phyloP scores from a whole-genome alignment of 2,888 invertebrate genomes.

The Ferdinandea cuprea region DNA sequence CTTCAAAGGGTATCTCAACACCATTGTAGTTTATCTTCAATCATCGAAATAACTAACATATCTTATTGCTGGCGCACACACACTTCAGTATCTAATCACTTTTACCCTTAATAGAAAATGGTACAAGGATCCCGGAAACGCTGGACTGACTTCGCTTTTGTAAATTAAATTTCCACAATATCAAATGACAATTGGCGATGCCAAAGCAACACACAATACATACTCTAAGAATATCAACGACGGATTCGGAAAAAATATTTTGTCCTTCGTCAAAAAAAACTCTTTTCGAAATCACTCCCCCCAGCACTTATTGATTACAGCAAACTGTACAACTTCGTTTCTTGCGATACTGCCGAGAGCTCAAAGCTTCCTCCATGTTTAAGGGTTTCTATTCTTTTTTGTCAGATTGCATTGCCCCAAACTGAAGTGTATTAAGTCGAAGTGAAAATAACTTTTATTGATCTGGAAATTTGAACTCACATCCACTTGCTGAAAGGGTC shows the following conservation, averaged over 20 bases:
- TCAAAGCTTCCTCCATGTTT: conserved; percentile 24
- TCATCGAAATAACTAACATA: conserved; percentile 24
- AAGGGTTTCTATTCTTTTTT: conserved; percentile 4
- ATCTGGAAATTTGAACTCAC: conserved; percentile 6
- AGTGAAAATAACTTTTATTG: conserved; percentile 25
- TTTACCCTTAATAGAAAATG: conserved; percentile 6
- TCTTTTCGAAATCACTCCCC: conserved; percentile 48
- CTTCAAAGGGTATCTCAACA: conserved; percentile 38
- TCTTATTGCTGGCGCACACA: background rate
- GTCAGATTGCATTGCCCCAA: background rate
- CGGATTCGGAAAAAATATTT: no score
- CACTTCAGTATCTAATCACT: conserved; percentile 36
- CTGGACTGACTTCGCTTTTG: conserved; percentile 36
- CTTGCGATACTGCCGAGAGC: background rate
- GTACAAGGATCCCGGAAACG: background rate
- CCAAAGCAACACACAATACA: conserved; percentile 22
- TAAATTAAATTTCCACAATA: conserved; percentile 60
- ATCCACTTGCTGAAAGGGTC: conserved; percentile 20
- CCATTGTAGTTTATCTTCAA: conserved; percentile 18
- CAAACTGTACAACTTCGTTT: conserved; percentile 30
- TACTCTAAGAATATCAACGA: conserved; percentile 1
- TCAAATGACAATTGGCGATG: conserved; percentile 58
- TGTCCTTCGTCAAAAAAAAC: background rate
- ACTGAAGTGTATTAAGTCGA: conserved; percentile 36
- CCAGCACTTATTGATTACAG: conserved; percentile 44